Evolutionary conservation across 2,113 vertebrate genomes (phyloP).

Genomic region (Passer domesticus): DNA sequence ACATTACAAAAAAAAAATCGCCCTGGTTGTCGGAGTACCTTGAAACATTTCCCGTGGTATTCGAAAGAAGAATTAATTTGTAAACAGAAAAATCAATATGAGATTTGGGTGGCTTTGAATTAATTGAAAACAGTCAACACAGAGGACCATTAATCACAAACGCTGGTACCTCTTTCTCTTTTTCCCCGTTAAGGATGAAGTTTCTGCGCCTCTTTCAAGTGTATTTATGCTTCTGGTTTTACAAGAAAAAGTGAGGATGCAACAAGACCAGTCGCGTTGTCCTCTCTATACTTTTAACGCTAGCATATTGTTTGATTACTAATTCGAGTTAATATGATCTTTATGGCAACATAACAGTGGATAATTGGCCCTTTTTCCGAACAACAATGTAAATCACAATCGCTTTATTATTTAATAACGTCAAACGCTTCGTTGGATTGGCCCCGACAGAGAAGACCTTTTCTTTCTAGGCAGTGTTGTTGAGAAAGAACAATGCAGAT

Average conservation of each 20-base stretch:
- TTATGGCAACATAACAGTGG: slow-evolving; percentile 90
- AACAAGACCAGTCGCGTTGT: slow-evolving; percentile 70
- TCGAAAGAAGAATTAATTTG: slow-evolving; percentile 27
- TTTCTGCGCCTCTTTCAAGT: slow-evolving; percentile 40
- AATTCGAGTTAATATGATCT: slow-evolving; percentile 94
- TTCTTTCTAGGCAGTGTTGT: slow-evolving; percentile 82
- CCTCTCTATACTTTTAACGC: slow-evolving; percentile 76
- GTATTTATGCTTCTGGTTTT: slow-evolving; percentile 59
- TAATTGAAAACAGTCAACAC: slow-evolving; percentile 64
- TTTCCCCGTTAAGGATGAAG: slow-evolving; percentile 29
- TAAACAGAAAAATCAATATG: slow-evolving; percentile 15
- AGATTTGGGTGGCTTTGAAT: slow-evolving; percentile 60
- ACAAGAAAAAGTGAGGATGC: slow-evolving; percentile 74
- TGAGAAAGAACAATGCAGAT: slow-evolving; percentile 83
- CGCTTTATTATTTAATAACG: slow-evolving; percentile 99
- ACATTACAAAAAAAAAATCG: neutral
- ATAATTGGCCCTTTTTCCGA: slow-evolving; percentile 89
- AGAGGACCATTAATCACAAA: slow-evolving; percentile 53
- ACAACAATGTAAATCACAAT: slow-evolving; percentile 93
- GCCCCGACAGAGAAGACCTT: slow-evolving; percentile 85
- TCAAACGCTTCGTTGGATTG: slow-evolving; percentile 92
- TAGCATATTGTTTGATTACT: slow-evolving; percentile 88
- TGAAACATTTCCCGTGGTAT: neutral
- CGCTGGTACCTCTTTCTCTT: neutral
- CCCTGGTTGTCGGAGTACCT: neutral